Percentiles rank a stretch among this genome's conserved stretches.
phyloP scores from a whole-genome alignment of 1,140 invertebrate genomes.

The Nephotettix cincticeps region DNA sequence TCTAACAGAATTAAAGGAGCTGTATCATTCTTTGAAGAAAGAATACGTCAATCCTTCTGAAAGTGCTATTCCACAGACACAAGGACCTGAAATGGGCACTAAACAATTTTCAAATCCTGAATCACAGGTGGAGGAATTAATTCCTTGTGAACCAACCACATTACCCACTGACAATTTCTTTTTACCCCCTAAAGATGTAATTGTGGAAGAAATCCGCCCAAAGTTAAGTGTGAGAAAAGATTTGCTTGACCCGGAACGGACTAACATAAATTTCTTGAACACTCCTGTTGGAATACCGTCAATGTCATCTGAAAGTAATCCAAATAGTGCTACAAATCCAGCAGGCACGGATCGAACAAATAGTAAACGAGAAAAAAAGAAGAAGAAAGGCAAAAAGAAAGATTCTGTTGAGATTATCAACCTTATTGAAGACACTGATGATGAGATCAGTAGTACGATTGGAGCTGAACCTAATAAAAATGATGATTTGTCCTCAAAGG shows the following conservation, averaged over 20 bases:
- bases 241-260: not conserved
- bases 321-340: not conserved
- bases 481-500: not conserved
- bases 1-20: not conserved
- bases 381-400: slow-evolving; percentile 17
- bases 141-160: not conserved
- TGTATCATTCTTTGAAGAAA: not conserved
- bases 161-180: not conserved
- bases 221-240: slow-evolving; percentile 13
- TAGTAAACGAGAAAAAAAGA: not conserved
- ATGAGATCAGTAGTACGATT: not conserved
- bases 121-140: not conserved
- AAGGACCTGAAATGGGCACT: no score
- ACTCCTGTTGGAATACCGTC: not conserved
- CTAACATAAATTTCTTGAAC: not conserved
- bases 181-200: not conserved
- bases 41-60: not conserved
- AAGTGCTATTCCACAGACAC: no score
- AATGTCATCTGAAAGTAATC: not conserved
- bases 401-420: not conserved
- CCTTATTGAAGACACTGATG: not conserved
- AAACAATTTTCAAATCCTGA: no score
- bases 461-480: not conserved
- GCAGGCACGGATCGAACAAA: not conserved
- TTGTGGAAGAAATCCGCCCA: not conserved